Evolutionary conservation across 2,888 invertebrate species (phyloP), one percentile per base, ranked within the genome.

Genomic region (Idaea aversata): DNA sequence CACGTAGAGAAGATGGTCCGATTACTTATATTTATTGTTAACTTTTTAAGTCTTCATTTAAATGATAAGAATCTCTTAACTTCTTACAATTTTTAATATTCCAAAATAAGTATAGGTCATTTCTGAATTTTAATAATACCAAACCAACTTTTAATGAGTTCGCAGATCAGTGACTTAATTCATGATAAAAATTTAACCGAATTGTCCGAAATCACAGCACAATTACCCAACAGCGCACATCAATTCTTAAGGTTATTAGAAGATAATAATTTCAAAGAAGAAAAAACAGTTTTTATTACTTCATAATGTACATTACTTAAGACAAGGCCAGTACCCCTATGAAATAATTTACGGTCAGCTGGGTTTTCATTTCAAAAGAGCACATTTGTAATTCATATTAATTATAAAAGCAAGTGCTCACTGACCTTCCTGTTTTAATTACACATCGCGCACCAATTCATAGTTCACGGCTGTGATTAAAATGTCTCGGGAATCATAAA

Each of bases 401-500:
- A 90, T 88, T 88, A 90, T 84, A 85, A 83, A 86, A 80, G 83
- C 83, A 77, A 80, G 86, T 91, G 89, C 90, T 88, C 88, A 91
- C 87, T 93, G 92, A 93, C 92, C 92, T 92, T 90, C 88, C 88
- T 82, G 85, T 82, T 88, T 86, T 92, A 92, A 92, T 92, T 89
- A 87, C 81, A 80, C 79, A 78, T 81, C 82, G 79, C 81, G 79
- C 83, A 80, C 79, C 75, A 86, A 85, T 87, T 87, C 92, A 92
- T 91, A 93, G 92, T 93, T 93, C 92, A 93, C 91, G 90, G 90
- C 85, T 88, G 83, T 88, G 87, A 88, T 90, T 91, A 90, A 88
- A 90, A 86, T 85, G 88, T 89, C 88, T 89, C 79, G 80, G 74
- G 74, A 72, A 82, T 82, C 80, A 79, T 88, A 85, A 88, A 86